Conservation (phyloP, 2,797 vertebrate genomes). For the Crenichthys baileyi region DNA sequence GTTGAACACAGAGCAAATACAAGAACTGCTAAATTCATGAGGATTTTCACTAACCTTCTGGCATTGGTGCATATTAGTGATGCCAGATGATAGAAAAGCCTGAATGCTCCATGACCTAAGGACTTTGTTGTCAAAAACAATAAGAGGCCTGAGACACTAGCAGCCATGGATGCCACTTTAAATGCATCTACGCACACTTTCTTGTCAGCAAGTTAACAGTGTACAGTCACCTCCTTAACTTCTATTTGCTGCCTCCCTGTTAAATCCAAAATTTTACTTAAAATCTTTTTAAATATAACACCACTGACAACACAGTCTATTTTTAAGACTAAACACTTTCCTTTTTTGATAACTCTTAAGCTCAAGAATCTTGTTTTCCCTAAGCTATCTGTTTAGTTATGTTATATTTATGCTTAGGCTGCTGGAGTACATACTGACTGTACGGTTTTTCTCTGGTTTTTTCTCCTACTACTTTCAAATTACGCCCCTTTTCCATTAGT, state of each 20-base stretch:
- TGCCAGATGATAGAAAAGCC: constrained; percentile 55
- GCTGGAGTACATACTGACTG: too few relatives aligned
- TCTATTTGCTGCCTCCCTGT: neutral
- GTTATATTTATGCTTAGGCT: too few relatives aligned
- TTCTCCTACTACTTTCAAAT: too few relatives aligned
- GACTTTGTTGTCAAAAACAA: constrained; percentile 65
- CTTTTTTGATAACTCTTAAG: too few relatives aligned
- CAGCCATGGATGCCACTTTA: constrained; percentile 17
- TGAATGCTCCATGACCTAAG: constrained; percentile 36
- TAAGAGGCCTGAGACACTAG: constrained; percentile 27
- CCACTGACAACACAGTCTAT: too few relatives aligned
- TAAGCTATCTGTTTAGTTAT: too few relatives aligned
- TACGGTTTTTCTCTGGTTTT: too few relatives aligned
- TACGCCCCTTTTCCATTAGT: too few relatives aligned
- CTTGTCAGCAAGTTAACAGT: constrained; percentile 11
- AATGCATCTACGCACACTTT: neutral
- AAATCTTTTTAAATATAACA: neutral
- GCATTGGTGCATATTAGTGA: constrained; percentile 35
- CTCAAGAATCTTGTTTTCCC: too few relatives aligned
- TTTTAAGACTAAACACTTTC: too few relatives aligned
- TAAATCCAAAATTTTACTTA: neutral
- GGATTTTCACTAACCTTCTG: constrained; percentile 8
- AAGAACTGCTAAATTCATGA: constrained; percentile 5
- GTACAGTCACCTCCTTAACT: constrained; percentile 19
- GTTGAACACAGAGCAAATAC: neutral